Conservation (phyloP, 2,797 vertebrate genomes). For the Peromyscus aztecus region DNA sequence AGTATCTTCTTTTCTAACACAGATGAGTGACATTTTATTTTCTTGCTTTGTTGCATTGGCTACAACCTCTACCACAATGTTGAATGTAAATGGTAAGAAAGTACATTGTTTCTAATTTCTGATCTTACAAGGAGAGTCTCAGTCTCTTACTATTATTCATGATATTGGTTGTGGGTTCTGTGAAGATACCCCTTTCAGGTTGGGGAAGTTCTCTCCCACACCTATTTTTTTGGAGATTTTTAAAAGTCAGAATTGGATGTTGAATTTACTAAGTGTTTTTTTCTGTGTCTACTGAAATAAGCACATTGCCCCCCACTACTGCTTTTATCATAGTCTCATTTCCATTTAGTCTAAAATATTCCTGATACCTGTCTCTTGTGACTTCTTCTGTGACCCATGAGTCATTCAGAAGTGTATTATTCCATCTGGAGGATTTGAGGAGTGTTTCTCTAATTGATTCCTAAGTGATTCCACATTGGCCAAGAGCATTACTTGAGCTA, state of each 20-base stretch:
- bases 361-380: not conserved
- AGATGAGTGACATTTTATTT: not conserved
- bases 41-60: not conserved
- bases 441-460: not conserved
- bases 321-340: not conserved
- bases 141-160: fast-evolving
- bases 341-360: not conserved
- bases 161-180: no score
- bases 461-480: not conserved
- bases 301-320: fast-evolving
- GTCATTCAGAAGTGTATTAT: not conserved
- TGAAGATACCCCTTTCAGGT: not conserved
- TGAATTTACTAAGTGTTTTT: not conserved
- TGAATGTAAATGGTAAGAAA: fast-evolving
- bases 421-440: not conserved
- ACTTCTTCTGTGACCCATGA: not conserved
- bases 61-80: fast-evolving
- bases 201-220: not conserved
- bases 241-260: not conserved
- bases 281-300: not conserved
- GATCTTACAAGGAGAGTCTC: not conserved
- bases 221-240: no score
- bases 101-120: fast-evolving
- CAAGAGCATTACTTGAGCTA: not conserved
- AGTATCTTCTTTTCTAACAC: not conserved